Percentiles rank a stretch among this genome's conserved stretches.
Conservation (phyloP, 2,113 vertebrate genomes). For the Nothoprocta pentlandii region DNA sequence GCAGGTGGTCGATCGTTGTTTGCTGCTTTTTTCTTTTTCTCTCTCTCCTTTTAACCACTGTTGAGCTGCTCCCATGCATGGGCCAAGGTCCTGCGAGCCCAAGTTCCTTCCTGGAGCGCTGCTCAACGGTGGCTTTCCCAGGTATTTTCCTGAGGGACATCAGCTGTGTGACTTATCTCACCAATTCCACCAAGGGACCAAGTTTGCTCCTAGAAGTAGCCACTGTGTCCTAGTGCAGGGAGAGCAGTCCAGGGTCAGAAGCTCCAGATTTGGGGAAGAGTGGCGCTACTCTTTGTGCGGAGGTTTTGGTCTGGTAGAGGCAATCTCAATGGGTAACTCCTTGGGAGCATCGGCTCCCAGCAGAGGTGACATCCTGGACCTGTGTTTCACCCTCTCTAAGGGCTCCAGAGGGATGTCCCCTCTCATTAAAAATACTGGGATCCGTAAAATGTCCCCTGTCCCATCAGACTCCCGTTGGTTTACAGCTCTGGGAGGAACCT, state of each 20-base stretch:
- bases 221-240: neutral
- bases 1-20: neutral
- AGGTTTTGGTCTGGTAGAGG: neutral
- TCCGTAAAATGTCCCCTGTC: neutral
- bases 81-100: neutral
- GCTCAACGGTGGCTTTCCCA: rapidly evolving
- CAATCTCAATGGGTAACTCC: neutral
- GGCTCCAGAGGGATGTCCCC: neutral
- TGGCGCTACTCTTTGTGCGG: neutral
- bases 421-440: neutral
- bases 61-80: neutral
- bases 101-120: neutral
- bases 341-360: rapidly evolving
- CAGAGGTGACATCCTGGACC: neutral
- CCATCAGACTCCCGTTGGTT: neutral
- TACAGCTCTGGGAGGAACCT: neutral
- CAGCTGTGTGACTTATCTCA: neutral
- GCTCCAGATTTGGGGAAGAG: neutral
- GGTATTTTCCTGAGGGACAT: rapidly evolving
- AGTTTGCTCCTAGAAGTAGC: neutral
- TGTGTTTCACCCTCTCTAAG: neutral
- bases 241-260: neutral
- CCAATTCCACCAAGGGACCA: neutral
- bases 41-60: neutral
- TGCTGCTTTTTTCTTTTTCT: neutral